Base-by-base conservation (phyloP, 2,797 vertebrate species). In the Todus mexicanus region DNA sequence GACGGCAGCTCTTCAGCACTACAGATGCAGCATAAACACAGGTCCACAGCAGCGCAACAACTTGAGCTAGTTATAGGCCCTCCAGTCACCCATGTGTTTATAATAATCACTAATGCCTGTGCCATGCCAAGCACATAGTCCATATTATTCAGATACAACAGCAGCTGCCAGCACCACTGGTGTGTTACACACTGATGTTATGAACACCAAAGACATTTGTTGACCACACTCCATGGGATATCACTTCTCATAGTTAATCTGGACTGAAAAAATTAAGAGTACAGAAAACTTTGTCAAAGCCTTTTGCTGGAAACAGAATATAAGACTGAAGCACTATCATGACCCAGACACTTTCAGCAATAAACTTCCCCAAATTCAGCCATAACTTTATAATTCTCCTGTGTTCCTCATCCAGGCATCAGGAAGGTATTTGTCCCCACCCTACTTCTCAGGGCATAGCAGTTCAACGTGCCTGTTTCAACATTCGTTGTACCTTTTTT, bases 161-260 rank as follows among this genome's bases (percentile, higher is more conserved):
- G 35, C 13, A 19, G 9, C 19, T 87, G 13, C n/a, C 23, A 65
- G 26, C 15, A 77, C 26, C n/a, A 86, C 2, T 26, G 6, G 11
- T 33, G 74, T 10, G 35, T 59, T 47, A n/a, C n/a, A 66, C 33
- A 73, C 2, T 50, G 11, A 42, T 51, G 25, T 35, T 37, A 33
- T 3, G 4, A 76, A 10, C 35, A 84, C 10, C 13, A 27, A 61
- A 76, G 33, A 43, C 1, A 3, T 48, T 76, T 51, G 7, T 35
- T 25, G 3, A 7, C 33, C 31, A 48, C 2, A 3, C 8, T 17
- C 18, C 19, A 37, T 1, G 1, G 4, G 5, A 29, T n/a, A 40
- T 25, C 31, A 48, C 23, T 89, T 83, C 11, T 31, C 29, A 26
- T 68, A 80, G 64, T 71, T 74, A 80, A 37, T 83, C 22, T 37